Percentiles rank a stretch among this genome's conserved stretches.
phyloP scores from a whole-genome alignment of 2,113 vertebrate genomes.

The Himantopus leucocephalus region DNA sequence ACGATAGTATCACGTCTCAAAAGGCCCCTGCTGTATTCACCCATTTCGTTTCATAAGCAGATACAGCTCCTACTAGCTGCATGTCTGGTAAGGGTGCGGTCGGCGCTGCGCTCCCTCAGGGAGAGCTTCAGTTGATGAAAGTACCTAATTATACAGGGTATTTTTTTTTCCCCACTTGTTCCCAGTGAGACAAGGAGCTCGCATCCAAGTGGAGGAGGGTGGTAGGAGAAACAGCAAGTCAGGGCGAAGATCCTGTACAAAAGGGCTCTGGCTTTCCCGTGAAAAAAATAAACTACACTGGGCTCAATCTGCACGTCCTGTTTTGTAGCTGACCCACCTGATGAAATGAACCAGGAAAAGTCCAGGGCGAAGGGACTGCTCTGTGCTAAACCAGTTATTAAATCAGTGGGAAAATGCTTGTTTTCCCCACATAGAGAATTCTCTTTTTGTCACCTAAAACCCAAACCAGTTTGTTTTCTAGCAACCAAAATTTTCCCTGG shows the following conservation, averaged over 20 bases:
- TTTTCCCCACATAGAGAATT: background rate
- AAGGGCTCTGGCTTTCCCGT: background rate
- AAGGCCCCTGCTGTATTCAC: background rate
- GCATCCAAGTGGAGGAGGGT: constrained; percentile 37
- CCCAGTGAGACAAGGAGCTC: background rate
- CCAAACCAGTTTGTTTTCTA: background rate
- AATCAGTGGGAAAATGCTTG: background rate
- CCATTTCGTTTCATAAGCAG: constrained; percentile 31
- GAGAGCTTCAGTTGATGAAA: constrained; percentile 51
- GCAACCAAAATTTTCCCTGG: background rate
- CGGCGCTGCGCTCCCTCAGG: background rate
- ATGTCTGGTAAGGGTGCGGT: constrained; percentile 21
- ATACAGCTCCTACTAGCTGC: constrained; percentile 15
- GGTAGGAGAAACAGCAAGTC: constrained; percentile 40
- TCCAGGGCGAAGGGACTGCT: background rate
- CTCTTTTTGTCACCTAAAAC: background rate
- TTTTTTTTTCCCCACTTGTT: constrained; percentile 11
- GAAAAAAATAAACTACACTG: background rate
- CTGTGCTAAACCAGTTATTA: background rate
- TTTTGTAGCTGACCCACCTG: background rate
- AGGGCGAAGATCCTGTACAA: constrained; percentile 4
- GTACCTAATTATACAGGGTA: constrained; percentile 34
- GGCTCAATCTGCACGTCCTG: background rate
- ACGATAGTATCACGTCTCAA: background rate
- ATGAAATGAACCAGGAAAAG: background rate